A percentile compares a stretch with the other conserved stretches of the same genome.
These are phyloP conservation scores for Oscarella lobularis DNA, from an alignment of 37 sponge, comb jelly and placozoan genomes.

Conservation along the genomic window DNA sequence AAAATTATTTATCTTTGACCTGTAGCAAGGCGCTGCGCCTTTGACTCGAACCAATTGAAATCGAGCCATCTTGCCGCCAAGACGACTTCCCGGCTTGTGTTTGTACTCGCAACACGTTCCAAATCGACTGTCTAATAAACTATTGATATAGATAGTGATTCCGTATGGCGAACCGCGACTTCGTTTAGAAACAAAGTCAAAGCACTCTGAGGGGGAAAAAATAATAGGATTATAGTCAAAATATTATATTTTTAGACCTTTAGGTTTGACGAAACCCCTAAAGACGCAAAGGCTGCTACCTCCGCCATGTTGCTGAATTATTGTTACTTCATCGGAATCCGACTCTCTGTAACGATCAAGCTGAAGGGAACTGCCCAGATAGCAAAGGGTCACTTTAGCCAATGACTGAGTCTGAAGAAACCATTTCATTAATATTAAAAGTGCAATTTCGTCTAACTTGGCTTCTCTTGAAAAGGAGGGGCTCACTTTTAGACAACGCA, in stretches of 20 bases:
- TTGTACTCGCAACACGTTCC: constrained; percentile 90
- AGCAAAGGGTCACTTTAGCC: constrained; percentile 40
- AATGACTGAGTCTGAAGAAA: constrained; percentile 33
- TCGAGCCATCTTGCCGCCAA: constrained; percentile 59
- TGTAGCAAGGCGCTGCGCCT: constrained; percentile 64
- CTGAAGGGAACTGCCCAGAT: constrained; percentile 31
- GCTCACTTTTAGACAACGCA: neutral
- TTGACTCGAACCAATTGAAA: constrained; percentile 51
- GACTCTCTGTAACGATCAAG: constrained; percentile 21
- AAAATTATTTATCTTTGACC: constrained; percentile 22
- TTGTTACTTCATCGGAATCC: constrained; percentile 23
- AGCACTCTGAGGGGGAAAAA: neutral
- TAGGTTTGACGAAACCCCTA: constrained; percentile 40
- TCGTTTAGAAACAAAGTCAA: constrained; percentile 55
- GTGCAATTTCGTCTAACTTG: no score
- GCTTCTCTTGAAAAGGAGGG: constrained; percentile 6
- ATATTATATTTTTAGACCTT: constrained; percentile 24
- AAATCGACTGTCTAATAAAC: constrained; percentile 70
- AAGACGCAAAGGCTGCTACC: constrained; percentile 79
- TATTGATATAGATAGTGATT: constrained; percentile 64
- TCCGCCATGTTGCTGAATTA: constrained; percentile 92
- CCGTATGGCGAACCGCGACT: constrained; percentile 80
- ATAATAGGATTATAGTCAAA: neutral
- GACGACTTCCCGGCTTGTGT: constrained; percentile 58
- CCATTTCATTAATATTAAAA: no score